A percentile compares a stretch with the other conserved stretches of the same genome.
These are phyloP conservation scores for Pseudomugil tenellus DNA, from an alignment of 2,797 vertebrate species.

Conservation along the genomic window DNA sequence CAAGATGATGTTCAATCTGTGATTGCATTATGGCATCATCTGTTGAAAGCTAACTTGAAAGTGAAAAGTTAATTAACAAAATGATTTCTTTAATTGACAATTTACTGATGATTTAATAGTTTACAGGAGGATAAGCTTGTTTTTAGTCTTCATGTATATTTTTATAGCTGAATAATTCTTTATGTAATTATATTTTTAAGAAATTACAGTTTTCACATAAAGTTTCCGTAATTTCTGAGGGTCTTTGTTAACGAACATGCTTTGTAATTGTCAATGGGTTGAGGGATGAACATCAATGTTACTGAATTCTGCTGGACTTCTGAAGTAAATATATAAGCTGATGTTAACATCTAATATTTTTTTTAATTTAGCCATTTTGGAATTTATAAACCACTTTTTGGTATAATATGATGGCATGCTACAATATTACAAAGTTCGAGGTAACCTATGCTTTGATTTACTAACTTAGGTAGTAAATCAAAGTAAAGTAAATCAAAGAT, in stretches of 20 bases:
- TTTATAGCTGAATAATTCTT: neutral
- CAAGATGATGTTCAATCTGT: neutral
- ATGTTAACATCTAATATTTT: neutral
- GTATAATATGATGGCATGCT: neutral
- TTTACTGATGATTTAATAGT: too few relatives aligned
- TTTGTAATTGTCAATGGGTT: too few relatives aligned
- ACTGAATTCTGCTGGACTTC: neutral
- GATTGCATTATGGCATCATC: conserved; percentile 16
- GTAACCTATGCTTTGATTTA: too few relatives aligned
- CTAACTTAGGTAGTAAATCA: too few relatives aligned
- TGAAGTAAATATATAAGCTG: neutral
- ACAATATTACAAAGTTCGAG: neutral
- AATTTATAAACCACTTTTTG: too few relatives aligned
- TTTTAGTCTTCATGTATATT: neutral
- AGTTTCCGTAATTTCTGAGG: neutral
- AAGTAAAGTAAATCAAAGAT: too few relatives aligned
- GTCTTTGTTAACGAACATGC: neutral
- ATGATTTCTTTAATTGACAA: neutral
- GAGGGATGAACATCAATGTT: neutral
- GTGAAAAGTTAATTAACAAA: neutral
- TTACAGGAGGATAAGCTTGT: too few relatives aligned
- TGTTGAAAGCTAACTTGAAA: conserved; percentile 17
- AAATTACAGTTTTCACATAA: neutral
- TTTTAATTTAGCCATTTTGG: neutral
- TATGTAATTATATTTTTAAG: neutral